Conservation (phyloP, 2,888 invertebrate genomes). For the Cataglyphis albicans region DNA sequence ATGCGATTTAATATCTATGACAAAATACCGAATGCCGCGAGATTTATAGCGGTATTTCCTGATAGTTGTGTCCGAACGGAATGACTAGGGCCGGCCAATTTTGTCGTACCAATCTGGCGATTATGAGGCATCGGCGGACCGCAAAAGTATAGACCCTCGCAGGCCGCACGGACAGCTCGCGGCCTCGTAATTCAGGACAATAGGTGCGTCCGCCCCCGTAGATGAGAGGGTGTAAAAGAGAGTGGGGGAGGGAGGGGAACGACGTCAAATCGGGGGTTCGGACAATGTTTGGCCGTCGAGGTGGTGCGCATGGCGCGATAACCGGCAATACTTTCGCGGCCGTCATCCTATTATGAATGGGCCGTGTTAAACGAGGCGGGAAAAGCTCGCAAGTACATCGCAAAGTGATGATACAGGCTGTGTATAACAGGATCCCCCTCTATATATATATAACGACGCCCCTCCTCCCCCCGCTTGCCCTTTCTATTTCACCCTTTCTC, state of each 20-base stretch:
- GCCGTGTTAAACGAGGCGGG: conserved; percentile 80
- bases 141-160: conserved; percentile 67
- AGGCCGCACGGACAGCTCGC: conserved; percentile 13
- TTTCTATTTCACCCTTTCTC: neutral
- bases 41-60: conserved; percentile 69
- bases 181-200: conserved; percentile 65
- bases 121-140: conserved; percentile 64
- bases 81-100: conserved; percentile 63
- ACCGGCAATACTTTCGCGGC: conserved; percentile 74
- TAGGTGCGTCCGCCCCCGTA: conserved; percentile 15
- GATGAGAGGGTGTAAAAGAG: neutral
- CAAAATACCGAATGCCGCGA: conserved; percentile 46
- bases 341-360: conserved; percentile 78
- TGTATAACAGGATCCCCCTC: conserved; percentile 70
- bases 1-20: conserved; percentile 48
- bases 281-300: conserved; percentile 68
- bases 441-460: conserved; percentile 25
- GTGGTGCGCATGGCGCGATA: conserved; percentile 68
- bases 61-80: conserved; percentile 64
- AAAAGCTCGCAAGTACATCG: conserved; percentile 80
- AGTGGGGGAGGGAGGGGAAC: conserved; percentile 1
- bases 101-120: conserved; percentile 75
- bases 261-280: conserved; percentile 67
- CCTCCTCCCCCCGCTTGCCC: neutral
- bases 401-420: conserved; percentile 77